These are phyloP conservation scores for Blastomussa wellsi DNA, from an alignment of 92 coral and sea anemone genomes.

Conservation along the genomic window DNA sequence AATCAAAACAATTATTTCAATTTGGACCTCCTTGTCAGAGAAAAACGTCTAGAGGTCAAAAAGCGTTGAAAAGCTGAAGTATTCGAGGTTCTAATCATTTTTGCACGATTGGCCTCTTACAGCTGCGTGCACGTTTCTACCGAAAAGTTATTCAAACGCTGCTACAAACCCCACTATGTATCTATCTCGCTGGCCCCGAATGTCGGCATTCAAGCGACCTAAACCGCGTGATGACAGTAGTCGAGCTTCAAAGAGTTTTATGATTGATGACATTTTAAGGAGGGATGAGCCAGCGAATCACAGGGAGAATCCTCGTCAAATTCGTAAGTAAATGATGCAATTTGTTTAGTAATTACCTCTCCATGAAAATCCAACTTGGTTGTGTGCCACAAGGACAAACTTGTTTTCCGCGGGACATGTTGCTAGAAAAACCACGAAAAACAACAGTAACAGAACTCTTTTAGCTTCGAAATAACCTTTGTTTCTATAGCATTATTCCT, in stretches of 20 bases:
- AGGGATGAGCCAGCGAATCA: constrained; percentile 32
- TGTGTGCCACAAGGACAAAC: not conserved
- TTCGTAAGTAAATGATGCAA: constrained; percentile 19
- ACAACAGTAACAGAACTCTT: not conserved
- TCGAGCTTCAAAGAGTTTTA: constrained; percentile 53
- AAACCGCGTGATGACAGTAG: constrained; percentile 17
- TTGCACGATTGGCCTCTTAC: not conserved
- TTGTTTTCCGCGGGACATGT: not conserved
- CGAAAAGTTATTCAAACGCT: not conserved
- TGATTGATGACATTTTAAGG: constrained; percentile 75
- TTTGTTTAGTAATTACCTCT: not conserved
- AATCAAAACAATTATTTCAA: not conserved
- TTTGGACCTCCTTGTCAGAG: constrained; percentile 36
- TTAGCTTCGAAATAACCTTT: not conserved
- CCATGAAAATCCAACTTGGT: not conserved
- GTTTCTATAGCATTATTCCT: not conserved
- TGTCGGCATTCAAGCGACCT: constrained; percentile 53
- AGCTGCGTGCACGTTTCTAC: not conserved
- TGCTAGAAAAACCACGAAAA: not conserved
- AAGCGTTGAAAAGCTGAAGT: constrained; percentile 14
- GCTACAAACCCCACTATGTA: not conserved
- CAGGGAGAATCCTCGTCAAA: not conserved
- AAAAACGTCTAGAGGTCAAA: not conserved
- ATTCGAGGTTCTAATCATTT: constrained; percentile 8
- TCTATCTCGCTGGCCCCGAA: constrained; percentile 45